phyloP scores from a whole-genome alignment of 2,113 vertebrate species.

The Oryctolagus cuniculus region DNA sequence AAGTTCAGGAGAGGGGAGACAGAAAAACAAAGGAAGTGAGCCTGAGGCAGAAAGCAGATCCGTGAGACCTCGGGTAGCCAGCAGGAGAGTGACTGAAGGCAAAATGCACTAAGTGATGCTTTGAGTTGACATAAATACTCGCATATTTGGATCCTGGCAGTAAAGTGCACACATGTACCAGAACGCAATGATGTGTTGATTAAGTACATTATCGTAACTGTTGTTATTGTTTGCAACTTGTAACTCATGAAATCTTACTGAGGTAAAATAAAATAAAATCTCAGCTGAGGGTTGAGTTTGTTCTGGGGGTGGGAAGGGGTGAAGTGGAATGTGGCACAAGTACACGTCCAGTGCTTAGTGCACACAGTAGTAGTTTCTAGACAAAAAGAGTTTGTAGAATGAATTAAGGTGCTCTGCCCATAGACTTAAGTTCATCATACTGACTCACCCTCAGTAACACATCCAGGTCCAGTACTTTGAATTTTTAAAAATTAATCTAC shows the following conservation, averaged over 20 bases:
- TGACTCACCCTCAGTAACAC: not conserved
- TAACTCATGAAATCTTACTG: not conserved
- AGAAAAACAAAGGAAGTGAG: not conserved
- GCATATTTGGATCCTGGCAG: not conserved
- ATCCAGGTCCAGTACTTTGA: not conserved
- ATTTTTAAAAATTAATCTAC: not conserved
- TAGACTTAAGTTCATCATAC: not conserved
- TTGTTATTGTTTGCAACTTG: not conserved
- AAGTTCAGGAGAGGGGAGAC: not conserved
- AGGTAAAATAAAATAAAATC: not conserved
- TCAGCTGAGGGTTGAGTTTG: not conserved
- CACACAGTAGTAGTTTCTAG: not conserved
- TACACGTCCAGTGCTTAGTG: not conserved
- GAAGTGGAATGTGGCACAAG: not conserved
- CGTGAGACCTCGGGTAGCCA: not conserved
- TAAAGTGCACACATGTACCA: not conserved
- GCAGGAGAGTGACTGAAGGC: not conserved
- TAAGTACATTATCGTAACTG: not conserved
- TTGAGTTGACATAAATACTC: not conserved
- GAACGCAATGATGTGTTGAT: not conserved
- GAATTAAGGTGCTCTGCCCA: not conserved
- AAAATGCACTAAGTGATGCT: not conserved
- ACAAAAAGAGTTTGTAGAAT: not conserved
- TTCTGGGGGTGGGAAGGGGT: not conserved
- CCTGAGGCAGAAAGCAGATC: not conserved